Evolutionary conservation across 2,113 vertebrate species (phyloP), one percentile per base, ranked within the genome.

Genomic region (Mesembrinibis cayennensis): DNA sequence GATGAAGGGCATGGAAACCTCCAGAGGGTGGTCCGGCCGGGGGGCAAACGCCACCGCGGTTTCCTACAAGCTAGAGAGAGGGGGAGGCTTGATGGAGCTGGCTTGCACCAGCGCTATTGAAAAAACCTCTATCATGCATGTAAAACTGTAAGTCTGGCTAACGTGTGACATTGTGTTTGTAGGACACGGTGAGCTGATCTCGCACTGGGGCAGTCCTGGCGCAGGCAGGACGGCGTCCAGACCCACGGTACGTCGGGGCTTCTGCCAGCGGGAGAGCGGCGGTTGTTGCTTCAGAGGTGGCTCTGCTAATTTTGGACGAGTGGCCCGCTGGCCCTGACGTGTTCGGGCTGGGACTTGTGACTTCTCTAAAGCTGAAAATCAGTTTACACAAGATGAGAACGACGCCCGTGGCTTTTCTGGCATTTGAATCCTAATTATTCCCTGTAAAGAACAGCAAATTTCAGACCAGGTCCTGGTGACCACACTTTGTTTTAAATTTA

Each of bases 161-260:
- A 58, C 1, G 13, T 32, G 38, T 76, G 71, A 6, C 22, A 7
- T 0, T 52, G 38, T 42, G 23, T 47, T 65, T 47, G 38, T 13
- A 71, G 87, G 84, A 42, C 0, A 1, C 1, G 10, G n/a, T 0
- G 1, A 56, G 40, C 76, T 69, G 71, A 69, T 72, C 74, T 59
- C 3, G 4, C 0, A 0, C 30, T 58, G 32, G 14, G 8, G 2
- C 25, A 23, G 72, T 18, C 36, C 40, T 91, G 59, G 69, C 8
- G 5, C 40, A 30, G 50, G 59, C 72, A 65, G 49, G 65, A 55
- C 0, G 0, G 44, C 13, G 9, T 38, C 55, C 0, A 1, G 66
- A 76, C n/a, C 32, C 10, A 1, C 2, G 5, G 56, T 25, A 62
- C 4, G 1, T 2, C 0, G 1, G 42, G 86, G 29, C 61, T 71